Conservation (phyloP, 2,113 vertebrate genomes). For the Ondatra zibethicus region DNA sequence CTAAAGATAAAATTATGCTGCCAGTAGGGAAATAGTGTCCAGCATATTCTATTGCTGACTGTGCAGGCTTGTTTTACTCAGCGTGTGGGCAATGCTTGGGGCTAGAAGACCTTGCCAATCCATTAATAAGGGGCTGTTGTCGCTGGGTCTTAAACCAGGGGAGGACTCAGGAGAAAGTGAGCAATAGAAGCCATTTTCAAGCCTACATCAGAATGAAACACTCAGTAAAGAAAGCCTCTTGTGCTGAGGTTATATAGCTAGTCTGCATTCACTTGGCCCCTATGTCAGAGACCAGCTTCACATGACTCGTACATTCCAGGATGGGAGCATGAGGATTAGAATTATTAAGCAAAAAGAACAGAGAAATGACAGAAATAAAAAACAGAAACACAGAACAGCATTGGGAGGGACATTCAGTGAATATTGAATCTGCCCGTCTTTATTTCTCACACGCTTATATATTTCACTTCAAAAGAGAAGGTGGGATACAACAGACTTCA, state of each 20-base stretch:
- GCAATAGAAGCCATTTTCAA: not conserved
- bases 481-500: no score
- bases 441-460: no score
- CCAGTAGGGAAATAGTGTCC: not conserved
- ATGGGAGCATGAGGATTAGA: no score
- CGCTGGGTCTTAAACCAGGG: not conserved
- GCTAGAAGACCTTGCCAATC: not conserved
- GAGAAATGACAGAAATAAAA: no score
- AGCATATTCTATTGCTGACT: not conserved
- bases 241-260: not conserved
- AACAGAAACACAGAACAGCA: no score
- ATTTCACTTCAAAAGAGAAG: no score
- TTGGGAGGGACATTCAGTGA: no score
- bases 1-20: constrained; percentile 9
- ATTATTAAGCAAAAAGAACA: no score
- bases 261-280: not conserved
- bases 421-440: no score
- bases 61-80: not conserved
- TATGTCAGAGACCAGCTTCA: not conserved
- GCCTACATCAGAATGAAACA: not conserved
- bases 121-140: not conserved
- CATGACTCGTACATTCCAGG: no score
- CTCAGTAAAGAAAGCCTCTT: not conserved
- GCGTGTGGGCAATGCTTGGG: not conserved
- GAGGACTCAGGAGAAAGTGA: not conserved